Conservation (phyloP, 1,140 invertebrate genomes). For the Temnothorax curvispinosus region DNA sequence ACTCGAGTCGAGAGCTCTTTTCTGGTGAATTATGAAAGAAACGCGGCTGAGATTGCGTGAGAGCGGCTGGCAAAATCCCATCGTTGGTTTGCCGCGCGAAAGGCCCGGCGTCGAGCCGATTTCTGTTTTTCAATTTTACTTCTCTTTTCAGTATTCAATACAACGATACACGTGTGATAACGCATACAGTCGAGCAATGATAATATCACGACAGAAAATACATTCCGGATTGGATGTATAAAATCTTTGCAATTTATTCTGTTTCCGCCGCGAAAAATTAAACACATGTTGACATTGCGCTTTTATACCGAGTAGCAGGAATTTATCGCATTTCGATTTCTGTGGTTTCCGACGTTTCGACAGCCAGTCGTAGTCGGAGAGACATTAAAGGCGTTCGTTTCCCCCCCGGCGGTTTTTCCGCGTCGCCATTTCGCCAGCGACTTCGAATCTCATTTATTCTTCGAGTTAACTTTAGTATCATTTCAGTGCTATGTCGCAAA, state of each 20-base stretch:
- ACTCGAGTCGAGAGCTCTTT: background rate
- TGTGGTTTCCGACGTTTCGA: constrained; percentile 4
- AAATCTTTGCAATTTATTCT: background rate
- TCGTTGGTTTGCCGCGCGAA: background rate
- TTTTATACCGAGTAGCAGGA: background rate
- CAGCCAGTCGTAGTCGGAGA: constrained; percentile 34
- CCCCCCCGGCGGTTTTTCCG: background rate
- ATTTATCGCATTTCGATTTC: background rate
- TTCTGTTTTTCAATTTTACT: background rate
- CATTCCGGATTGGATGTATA: background rate
- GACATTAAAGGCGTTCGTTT: constrained; percentile 14
- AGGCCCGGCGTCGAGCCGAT: background rate
- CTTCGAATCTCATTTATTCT: background rate
- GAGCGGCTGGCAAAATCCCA: background rate
- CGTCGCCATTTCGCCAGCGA: background rate
- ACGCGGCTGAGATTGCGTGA: background rate
- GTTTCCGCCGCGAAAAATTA: background rate
- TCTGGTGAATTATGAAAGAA: background rate
- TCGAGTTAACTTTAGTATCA: background rate
- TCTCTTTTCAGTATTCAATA: background rate
- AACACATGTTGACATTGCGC: background rate
- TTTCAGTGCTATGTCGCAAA: background rate
- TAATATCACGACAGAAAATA: background rate
- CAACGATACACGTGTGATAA: background rate
- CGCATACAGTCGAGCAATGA: background rate